phyloP scores from a whole-genome alignment of 1,140 invertebrate genomes.

The Heliconius hermathena region DNA sequence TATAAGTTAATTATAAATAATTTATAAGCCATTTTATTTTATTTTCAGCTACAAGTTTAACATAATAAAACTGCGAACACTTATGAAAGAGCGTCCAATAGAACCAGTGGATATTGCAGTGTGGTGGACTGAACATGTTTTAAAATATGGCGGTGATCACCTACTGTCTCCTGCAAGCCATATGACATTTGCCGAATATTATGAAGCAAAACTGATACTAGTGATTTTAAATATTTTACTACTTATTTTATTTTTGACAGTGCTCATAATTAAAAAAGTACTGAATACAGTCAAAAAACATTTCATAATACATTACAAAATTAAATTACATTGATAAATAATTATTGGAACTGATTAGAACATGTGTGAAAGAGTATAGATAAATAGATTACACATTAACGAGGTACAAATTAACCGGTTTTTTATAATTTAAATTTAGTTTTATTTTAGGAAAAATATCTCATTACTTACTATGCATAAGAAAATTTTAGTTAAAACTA shows the following conservation, averaged over 20 bases:
- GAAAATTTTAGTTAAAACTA: too few relatives aligned
- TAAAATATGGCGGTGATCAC: constrained; percentile 78
- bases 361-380: too few relatives aligned
- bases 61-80: constrained; percentile 21
- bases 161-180: constrained; percentile 56
- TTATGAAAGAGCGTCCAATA: constrained; percentile 40
- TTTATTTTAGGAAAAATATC: too few relatives aligned
- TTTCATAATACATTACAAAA: constrained; percentile 18
- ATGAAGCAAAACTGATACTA: constrained; percentile 37
- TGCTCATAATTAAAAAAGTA: constrained; percentile 5
- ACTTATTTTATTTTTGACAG: neutral
- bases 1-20: too few relatives aligned
- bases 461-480: too few relatives aligned
- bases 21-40: neutral
- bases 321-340: constrained; percentile 12
- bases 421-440: neutral
- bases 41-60: constrained; percentile 37
- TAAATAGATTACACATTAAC: too few relatives aligned
- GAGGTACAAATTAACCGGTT: too few relatives aligned
- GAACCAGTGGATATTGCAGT: constrained; percentile 68
- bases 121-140: constrained; percentile 83
- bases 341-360: too few relatives aligned
- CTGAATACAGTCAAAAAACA: constrained; percentile 16
- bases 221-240: constrained; percentile 19
- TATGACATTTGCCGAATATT: constrained; percentile 47